phyloP scores from a whole-genome alignment of 2,888 invertebrate species.

The Drosophila neonasuta region DNA sequence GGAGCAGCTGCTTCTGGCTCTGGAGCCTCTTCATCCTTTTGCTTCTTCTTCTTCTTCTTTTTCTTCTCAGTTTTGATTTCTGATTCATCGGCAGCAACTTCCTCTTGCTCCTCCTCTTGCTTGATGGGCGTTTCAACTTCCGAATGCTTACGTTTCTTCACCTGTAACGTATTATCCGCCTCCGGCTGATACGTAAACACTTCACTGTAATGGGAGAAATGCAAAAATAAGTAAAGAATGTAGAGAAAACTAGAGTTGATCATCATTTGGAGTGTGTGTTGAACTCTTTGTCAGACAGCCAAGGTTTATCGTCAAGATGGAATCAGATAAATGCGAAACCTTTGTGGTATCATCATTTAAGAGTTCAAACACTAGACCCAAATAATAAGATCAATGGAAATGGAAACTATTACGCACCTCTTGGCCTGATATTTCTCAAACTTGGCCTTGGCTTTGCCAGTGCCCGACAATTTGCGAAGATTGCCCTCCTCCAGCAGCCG shows the following conservation, averaged over 20 bases:
- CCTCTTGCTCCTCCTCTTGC: slow-evolving; percentile 36
- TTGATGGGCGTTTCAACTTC: slow-evolving; percentile 79
- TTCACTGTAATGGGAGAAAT: slow-evolving; percentile 83
- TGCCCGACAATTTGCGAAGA: slow-evolving; percentile 91
- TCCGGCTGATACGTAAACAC: slow-evolving; percentile 90
- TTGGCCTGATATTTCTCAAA: slow-evolving; percentile 94
- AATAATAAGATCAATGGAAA: not conserved
- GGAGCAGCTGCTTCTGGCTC: slow-evolving; percentile 29
- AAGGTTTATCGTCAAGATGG: slow-evolving; percentile 77
- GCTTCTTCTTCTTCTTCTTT: slow-evolving; percentile 80
- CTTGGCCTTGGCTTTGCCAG: slow-evolving; percentile 93
- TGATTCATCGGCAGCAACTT: slow-evolving; percentile 35
- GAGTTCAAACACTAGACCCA: slow-evolving; percentile 27
- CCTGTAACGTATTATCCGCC: slow-evolving; percentile 90
- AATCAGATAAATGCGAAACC: slow-evolving; percentile 81
- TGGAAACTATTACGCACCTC: slow-evolving; percentile 68
- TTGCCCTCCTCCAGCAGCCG: slow-evolving; percentile 93
- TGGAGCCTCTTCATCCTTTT: slow-evolving; percentile 67
- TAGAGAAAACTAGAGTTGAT: not conserved
- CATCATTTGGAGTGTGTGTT: not conserved
- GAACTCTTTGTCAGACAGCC: slow-evolving; percentile 78
- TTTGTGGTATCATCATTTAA: slow-evolving; percentile 81
- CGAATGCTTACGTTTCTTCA: slow-evolving; percentile 83
- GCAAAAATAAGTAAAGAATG: slow-evolving; percentile 13
- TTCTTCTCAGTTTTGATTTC: slow-evolving; percentile 69